Base-by-base conservation (phyloP, 2,888 invertebrate genomes). In the Mesorhabditis belari region DNA sequence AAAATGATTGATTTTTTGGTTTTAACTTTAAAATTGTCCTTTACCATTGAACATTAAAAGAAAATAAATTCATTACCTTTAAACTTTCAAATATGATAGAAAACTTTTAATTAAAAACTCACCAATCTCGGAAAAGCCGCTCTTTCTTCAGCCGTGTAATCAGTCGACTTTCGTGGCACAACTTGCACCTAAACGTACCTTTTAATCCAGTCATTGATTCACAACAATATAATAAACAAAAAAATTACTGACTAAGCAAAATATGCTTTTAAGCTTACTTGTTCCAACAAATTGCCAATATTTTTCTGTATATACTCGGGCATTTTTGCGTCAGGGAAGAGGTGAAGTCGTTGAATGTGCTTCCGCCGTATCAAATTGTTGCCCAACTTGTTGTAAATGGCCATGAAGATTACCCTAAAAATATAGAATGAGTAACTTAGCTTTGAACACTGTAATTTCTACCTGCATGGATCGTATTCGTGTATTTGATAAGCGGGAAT, bases 51-150 rank as follows among this genome's bases (percentile, higher is more conserved):
- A 2, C 5, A 17, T 17, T 24, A 44, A 9, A 49, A 12, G 24
- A 52, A 57, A 49, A 63, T 68, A 27, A 70, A 17, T 17, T 44
- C n/a, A n/a, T n/a, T 17, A 44, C 44, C 17, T 44, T 17, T 44
- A 12, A 17, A 44, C 12, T 44, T n/a, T 44, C n/a, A 44, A 17
- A 17, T 44, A 44, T 17, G n/a, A 44, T 17, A 44, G n/a, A 59
- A 29, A 12, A 6, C 89, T 85, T 19, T 12, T 49, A n/a, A n/a
- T n/a, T n/a, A n/a, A n/a, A n/a, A n/a, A n/a, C 2, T 49, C 2
- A 92, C 88, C 66, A 96, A 85, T 82, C 90, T 88, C 0, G 98
- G 98, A 83, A 89, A 95, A 23, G 86, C 85, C 60, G 89, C 85
- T 3, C 90, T 84, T 77, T 91, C 89, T 77, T 93, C 88, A 74